These are phyloP conservation scores for Larimichthys polyactis DNA, from an alignment of 2,113 vertebrate genomes.

Conservation along the genomic window DNA sequence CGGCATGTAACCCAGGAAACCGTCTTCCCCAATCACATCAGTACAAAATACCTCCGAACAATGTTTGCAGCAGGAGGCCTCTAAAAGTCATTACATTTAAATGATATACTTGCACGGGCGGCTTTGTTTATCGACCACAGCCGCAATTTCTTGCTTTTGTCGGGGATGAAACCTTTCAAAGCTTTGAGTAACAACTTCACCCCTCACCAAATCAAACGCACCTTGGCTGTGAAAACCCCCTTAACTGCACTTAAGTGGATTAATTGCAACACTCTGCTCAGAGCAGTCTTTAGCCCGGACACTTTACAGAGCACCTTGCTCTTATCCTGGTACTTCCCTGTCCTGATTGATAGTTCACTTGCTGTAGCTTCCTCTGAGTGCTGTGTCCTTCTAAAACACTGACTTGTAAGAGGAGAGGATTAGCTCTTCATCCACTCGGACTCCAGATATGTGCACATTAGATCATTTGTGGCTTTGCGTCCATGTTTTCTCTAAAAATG, in stretches of 20 bases:
- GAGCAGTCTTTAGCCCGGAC: constrained; percentile 49
- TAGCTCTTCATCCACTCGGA: constrained; percentile 34
- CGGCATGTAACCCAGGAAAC: not conserved
- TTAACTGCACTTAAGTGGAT: constrained; percentile 54
- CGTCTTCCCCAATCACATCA: not conserved
- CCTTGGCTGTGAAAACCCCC: constrained; percentile 53
- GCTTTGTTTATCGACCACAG: constrained; percentile 1
- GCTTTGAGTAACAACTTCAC: constrained; percentile 32
- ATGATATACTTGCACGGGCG: not conserved
- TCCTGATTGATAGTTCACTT: constrained; percentile 54
- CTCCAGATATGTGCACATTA: constrained; percentile 7
- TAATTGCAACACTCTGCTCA: constrained; percentile 60
- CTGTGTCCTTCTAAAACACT: constrained; percentile 43
- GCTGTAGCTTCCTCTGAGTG: constrained; percentile 45
- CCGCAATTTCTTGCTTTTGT: constrained; percentile 1
- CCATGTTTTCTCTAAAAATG: not conserved
- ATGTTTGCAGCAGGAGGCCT: not conserved
- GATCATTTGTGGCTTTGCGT: not conserved
- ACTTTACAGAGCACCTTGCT: constrained; percentile 51
- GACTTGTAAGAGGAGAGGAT: constrained; percentile 52
- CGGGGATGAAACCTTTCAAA: constrained; percentile 8
- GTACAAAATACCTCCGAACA: not conserved
- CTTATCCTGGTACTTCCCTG: constrained; percentile 52
- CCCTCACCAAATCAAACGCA: constrained; percentile 52
- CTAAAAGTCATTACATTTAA: not conserved